Evolutionary conservation across 2,113 vertebrate species (phyloP), one percentile per base, ranked within the genome.

Genomic region (Toxotes chatareus): DNA sequence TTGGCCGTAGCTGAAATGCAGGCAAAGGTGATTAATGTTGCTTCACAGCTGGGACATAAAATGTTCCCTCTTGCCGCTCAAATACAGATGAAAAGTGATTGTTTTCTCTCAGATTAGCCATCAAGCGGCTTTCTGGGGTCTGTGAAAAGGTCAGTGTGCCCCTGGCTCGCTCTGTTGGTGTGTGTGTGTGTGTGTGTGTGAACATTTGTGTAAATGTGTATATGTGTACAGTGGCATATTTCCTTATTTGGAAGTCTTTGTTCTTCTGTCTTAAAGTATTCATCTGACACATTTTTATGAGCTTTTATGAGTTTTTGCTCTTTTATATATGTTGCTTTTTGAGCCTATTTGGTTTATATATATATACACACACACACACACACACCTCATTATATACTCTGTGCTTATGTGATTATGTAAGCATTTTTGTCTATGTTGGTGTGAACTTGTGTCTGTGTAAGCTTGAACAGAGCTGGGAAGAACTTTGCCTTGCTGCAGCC

Each of bases 21-120:
- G 85, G 84, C 80, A 87, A 86, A 83, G 88, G 89, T 92, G 90
- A 92, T 92, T 91, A 89, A 93, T 90, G 87, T 85, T 73, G 59
- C 75, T 88, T 93, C 77, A 83, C 81, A 62, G 75, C 78, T 46
- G 80, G 68, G 65, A 77, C 87, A 88, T 86, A 63, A 88, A 89
- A 86, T 83, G 76, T 74, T 81, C 82, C 75, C 82, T 88, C 60
- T 90, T 90, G 73, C 79, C 76, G 40, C 83, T 86, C 57, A 89
- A 92, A 92, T 74, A 76, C 79, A 86, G 79, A 92, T 88, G 87
- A 87, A 89, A 90, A 78, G 55, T 67, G 81, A 79, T 84, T 86
- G 88, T 87, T 91, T 83, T 85, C 60, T 59, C 74, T 85, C 81
- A 89, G 82, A 88, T 88, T 82, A 82, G 72, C 74, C 85, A 85